Percentiles rank a stretch among this genome's conserved stretches.
phyloP scores from a whole-genome alignment of 2,888 invertebrate species.

The Cheilosia vernalis region DNA sequence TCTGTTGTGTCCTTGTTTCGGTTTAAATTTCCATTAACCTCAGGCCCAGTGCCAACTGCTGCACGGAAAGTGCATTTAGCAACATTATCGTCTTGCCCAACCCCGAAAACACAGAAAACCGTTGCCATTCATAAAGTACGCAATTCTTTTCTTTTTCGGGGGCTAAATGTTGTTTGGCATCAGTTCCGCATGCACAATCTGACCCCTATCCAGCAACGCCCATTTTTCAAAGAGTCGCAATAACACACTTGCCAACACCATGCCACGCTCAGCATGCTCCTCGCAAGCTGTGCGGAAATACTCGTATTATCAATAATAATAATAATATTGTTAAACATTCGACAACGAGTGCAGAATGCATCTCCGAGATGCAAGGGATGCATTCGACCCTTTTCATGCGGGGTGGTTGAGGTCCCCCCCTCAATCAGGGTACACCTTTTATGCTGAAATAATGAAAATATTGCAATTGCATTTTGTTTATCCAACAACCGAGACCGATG shows the following conservation, averaged over 20 bases:
- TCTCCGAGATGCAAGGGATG: slow-evolving; percentile 49
- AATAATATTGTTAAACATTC: slow-evolving; percentile 73
- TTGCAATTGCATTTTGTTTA: slow-evolving; percentile 75
- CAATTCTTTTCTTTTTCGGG: slow-evolving; percentile 58
- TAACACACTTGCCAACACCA: slow-evolving; percentile 31
- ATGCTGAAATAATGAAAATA: slow-evolving; percentile 74
- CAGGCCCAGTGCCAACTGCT: slow-evolving; percentile 30
- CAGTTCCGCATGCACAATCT: slow-evolving; percentile 19
- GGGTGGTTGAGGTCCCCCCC: background rate
- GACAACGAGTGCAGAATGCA: slow-evolving; percentile 64
- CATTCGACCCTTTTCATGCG: background rate
- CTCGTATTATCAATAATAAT: slow-evolving; percentile 74
- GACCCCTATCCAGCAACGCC: background rate
- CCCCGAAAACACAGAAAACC: slow-evolving; percentile 51
- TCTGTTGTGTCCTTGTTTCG: slow-evolving; percentile 54
- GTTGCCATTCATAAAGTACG: slow-evolving; percentile 63
- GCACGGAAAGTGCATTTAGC: slow-evolving; percentile 50
- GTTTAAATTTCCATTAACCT: slow-evolving; percentile 50
- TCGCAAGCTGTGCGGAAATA: slow-evolving; percentile 72
- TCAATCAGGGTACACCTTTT: slow-evolving; percentile 55
- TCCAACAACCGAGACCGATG: slow-evolving; percentile 70
- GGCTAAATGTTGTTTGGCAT: slow-evolving; percentile 61
- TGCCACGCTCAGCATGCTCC: slow-evolving; percentile 8
- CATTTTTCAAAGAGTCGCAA: slow-evolving; percentile 65
- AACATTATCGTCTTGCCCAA: background rate